Conservation (phyloP, 2,888 invertebrate genomes). For the Gortyna flavago region DNA sequence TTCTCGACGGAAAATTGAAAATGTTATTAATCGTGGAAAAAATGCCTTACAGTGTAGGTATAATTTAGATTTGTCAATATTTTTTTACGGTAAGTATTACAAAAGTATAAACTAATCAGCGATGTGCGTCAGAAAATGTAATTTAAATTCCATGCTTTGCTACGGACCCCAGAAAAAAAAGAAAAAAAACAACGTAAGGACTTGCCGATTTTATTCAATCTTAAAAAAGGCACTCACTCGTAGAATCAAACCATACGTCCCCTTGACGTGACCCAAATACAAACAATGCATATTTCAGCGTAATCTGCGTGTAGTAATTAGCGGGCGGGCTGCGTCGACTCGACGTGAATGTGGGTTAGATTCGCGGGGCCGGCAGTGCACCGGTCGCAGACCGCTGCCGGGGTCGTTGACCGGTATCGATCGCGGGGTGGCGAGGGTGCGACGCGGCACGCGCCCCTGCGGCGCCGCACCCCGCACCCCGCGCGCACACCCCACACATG, state of each 20-base stretch:
- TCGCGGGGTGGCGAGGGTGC: slow-evolving; percentile 79
- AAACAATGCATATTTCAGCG: slow-evolving; percentile 79
- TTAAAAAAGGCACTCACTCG: slow-evolving; percentile 51
- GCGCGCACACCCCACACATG: slow-evolving; percentile 65
- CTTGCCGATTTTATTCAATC: slow-evolving; percentile 27
- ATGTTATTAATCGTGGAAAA: background rate
- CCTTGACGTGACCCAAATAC: slow-evolving; percentile 76
- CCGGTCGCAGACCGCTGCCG: slow-evolving; percentile 83
- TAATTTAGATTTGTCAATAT: background rate
- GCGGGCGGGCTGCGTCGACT: slow-evolving; percentile 64
- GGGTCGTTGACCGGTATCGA: slow-evolving; percentile 89
- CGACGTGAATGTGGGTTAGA: slow-evolving; percentile 83
- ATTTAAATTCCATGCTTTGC: background rate
- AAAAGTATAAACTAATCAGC: background rate
- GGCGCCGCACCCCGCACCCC: slow-evolving; percentile 76
- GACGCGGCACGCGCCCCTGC: slow-evolving; percentile 80
- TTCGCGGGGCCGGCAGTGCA: slow-evolving; percentile 83
- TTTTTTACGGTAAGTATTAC: background rate
- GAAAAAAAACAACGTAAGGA: background rate
- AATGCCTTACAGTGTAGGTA: background rate
- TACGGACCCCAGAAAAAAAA: background rate
- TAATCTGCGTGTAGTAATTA: slow-evolving; percentile 85
- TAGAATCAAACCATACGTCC: slow-evolving; percentile 59
- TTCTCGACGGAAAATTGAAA: background rate
- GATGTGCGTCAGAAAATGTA: background rate